phyloP scores from a whole-genome alignment of 2,113 vertebrate genomes.

The Spermophilus dauricus region DNA sequence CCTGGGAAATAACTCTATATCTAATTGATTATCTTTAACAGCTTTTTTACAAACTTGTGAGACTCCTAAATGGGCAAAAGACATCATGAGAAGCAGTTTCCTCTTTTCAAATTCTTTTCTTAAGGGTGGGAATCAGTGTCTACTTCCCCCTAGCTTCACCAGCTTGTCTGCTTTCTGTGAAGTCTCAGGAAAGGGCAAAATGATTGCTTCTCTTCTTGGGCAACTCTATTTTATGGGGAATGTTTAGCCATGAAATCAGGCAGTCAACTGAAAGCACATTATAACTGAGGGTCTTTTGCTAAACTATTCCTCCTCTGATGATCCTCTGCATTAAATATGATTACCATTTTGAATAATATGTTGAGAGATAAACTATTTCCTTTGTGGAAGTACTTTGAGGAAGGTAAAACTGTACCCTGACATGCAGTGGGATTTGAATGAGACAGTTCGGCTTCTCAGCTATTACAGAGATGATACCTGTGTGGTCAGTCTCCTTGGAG shows the following conservation, averaged over 20 bases:
- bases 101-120: slow-evolving; percentile 8
- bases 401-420: slow-evolving; percentile 13
- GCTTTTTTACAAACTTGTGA: slow-evolving; percentile 2
- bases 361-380: not conserved
- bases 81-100: slow-evolving; percentile 39
- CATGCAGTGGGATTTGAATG: slow-evolving; percentile 63
- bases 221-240: not conserved
- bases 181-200: not conserved
- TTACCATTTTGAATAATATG: not conserved
- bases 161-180: not conserved
- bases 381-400: not conserved
- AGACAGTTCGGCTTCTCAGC: slow-evolving; percentile 39
- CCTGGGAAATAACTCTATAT: slow-evolving; percentile 33
- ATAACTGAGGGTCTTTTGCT: not conserved
- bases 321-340: slow-evolving; percentile 39
- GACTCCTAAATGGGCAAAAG: not conserved
- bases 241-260: not conserved
- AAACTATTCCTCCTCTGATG: slow-evolving; percentile 6
- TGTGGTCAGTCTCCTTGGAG: not conserved
- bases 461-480: not conserved
- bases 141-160: not conserved
- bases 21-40: slow-evolving; percentile 37
- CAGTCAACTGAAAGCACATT: not conserved
- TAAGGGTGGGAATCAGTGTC: not conserved
- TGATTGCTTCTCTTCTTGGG: not conserved